Evolutionary conservation across 2,888 invertebrate genomes (phyloP).

Genomic region (Diachrysia chrysitis): DNA sequence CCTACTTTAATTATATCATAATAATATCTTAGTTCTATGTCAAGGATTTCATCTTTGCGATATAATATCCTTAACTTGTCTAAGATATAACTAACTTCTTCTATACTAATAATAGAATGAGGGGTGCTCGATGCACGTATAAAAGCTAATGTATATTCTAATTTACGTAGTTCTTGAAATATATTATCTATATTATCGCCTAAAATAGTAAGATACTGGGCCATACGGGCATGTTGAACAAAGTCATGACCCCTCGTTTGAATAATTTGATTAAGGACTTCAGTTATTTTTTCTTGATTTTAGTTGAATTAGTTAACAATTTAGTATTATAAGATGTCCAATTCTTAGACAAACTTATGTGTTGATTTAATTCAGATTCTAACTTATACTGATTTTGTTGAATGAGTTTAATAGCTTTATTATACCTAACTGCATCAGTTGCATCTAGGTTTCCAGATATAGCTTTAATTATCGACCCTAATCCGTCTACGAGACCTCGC

Average conservation of each 20-base stretch:
- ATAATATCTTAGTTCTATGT: no score
- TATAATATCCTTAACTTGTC: no score
- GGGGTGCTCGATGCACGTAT: background rate
- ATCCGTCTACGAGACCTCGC: background rate
- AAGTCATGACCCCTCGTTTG: background rate
- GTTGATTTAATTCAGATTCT: background rate
- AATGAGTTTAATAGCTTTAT: background rate
- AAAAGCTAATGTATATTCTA: background rate
- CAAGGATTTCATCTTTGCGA: no score
- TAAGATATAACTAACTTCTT: no score
- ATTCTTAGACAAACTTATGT: background rate
- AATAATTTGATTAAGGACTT: background rate
- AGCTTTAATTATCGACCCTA: background rate
- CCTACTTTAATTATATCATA: no score
- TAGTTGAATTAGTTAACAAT: rapidly evolving
- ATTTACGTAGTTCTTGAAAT: background rate
- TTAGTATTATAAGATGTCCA: background rate
- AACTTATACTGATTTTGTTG: background rate
- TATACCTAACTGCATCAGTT: background rate
- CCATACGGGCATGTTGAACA: background rate
- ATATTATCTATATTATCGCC: background rate
- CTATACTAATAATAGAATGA: background rate
- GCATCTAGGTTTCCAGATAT: background rate
- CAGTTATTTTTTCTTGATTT: background rate
- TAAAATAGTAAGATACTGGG: background rate